Evolutionary conservation across 2,797 vertebrate genomes (phyloP).

Genomic region (Danio aesculapii): DNA sequence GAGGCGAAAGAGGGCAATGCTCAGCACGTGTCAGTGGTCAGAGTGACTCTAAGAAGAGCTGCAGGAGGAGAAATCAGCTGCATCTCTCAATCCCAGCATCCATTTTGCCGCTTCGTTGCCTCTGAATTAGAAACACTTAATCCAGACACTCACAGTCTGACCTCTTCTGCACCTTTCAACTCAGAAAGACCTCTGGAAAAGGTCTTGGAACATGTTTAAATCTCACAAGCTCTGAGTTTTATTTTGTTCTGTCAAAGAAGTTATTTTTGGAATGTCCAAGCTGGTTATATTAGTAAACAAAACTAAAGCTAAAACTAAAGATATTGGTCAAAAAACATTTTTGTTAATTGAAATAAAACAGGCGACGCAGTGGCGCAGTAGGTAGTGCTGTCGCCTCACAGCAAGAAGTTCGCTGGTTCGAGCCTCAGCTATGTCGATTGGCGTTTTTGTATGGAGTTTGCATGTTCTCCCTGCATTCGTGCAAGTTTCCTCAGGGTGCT

Average conservation of each 20-base stretch:
- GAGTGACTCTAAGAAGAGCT: conserved; percentile 39
- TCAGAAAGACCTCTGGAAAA: conserved; percentile 30
- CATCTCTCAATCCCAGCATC: conserved; percentile 35
- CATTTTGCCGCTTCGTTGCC: conserved; percentile 23
- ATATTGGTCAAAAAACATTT: no score
- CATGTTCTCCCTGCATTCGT: no score
- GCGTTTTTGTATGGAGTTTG: no score
- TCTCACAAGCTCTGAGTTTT: background rate
- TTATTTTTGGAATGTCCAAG: background rate
- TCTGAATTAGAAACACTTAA: conserved; percentile 78
- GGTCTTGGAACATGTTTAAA: background rate
- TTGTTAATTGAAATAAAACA: no score
- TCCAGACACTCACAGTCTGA: conserved; percentile 83
- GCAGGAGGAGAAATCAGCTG: conserved; percentile 38
- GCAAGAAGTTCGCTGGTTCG: no score
- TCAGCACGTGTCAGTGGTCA: conserved; percentile 44
- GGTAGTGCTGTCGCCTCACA: no score
- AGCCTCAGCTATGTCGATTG: no score
- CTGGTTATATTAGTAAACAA: background rate
- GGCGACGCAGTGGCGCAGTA: no score
- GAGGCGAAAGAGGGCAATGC: background rate
- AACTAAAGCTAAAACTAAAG: no score
- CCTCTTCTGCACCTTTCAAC: conserved; percentile 44
- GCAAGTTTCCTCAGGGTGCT: no score
- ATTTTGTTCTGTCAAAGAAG: background rate